Evolutionary conservation across 2,113 vertebrate species (phyloP).

Genomic region (Hemicordylus capensis): DNA sequence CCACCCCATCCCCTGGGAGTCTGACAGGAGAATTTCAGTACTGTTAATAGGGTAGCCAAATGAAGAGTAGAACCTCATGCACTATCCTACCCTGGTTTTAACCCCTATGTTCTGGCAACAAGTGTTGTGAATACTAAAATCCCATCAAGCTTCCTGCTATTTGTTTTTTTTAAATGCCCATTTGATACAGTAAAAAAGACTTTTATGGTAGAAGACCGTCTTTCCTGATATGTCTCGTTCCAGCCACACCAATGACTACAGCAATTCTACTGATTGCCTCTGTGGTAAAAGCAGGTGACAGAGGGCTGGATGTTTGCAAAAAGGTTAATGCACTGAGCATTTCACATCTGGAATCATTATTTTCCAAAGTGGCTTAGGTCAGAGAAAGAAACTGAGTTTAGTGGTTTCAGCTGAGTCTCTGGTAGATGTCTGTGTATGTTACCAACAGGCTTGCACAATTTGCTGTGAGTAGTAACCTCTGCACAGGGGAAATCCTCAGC

Average conservation of each 20-base stretch:
- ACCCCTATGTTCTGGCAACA: not conserved
- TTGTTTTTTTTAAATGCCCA: not conserved
- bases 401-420: conserved; percentile 3
- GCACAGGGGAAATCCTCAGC: not conserved
- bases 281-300: conserved; percentile 25
- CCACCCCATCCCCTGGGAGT: too few relatives aligned
- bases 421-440: not conserved
- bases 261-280: not conserved
- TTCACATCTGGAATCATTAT: conserved; percentile 40
- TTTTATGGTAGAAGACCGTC: not conserved
- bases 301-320: conserved; percentile 1
- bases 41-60: not conserved
- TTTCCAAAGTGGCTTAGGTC: conserved; percentile 12
- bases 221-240: conserved; percentile 5
- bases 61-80: not conserved
- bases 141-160: not conserved
- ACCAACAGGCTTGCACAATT: not conserved
- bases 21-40: too few relatives aligned
- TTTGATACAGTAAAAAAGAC: not conserved
- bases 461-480: not conserved
- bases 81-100: not conserved
- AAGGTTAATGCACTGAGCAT: conserved; percentile 36
- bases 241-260: not conserved
- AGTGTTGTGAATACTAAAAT: not conserved
- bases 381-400: conserved; percentile 21